A percentile compares a stretch with the other conserved stretches of the same genome.
Evolutionary conservation across 2,888 invertebrate genomes (phyloP).

Genomic region (Girardia tigrina): DNA sequence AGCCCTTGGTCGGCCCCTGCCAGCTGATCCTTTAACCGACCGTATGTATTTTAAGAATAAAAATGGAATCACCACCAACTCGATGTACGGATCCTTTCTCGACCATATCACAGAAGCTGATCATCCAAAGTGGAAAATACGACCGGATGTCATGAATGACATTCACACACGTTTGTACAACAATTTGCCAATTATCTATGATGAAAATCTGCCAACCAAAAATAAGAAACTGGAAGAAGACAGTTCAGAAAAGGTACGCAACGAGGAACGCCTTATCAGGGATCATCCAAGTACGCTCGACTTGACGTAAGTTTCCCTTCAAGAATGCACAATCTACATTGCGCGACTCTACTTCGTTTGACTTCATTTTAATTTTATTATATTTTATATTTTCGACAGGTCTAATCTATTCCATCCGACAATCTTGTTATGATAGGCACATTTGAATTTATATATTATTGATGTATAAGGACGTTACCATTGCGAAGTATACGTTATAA

Average conservation of each 20-base stretch:
- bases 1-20: not conserved
- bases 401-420: no score
- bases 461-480: no score
- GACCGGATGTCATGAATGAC: not conserved
- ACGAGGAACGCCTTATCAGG: no score
- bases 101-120: not conserved
- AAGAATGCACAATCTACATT: no score
- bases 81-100: not conserved
- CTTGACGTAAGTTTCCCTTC: not conserved
- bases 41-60: not conserved
- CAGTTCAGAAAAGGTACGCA: not conserved
- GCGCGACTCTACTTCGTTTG: no score
- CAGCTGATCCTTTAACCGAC: not conserved
- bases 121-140: not conserved
- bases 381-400: no score
- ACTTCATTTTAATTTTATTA: no score
- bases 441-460: no score
- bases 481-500: no score
- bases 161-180: no score
- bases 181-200: not conserved
- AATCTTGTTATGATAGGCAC: no score
- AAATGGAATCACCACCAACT: not conserved
- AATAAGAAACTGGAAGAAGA: not conserved
- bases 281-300: not conserved
- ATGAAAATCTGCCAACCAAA: not conserved